phyloP scores from a whole-genome alignment of 2,797 vertebrate species.

The Alcedo atthis region DNA sequence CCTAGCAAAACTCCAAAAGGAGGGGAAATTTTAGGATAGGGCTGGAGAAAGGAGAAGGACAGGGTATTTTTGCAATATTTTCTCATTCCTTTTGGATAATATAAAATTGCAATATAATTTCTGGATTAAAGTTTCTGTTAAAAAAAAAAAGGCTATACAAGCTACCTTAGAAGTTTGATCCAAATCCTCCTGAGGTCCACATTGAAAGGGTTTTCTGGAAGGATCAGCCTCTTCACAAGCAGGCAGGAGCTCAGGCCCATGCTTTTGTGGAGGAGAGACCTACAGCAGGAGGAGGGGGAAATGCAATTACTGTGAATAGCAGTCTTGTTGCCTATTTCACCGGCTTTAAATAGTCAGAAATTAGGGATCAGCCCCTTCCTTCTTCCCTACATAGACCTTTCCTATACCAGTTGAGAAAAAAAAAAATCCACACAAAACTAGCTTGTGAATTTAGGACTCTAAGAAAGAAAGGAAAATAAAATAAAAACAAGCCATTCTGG shows the following conservation, averaged over 20 bases:
- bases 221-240: neutral
- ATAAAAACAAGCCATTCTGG: neutral
- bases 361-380: neutral
- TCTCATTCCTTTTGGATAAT: neutral
- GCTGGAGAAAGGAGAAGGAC: neutral
- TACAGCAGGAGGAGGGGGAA: neutral
- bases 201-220: neutral
- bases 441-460: neutral
- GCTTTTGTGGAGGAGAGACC: neutral
- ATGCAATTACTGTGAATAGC: neutral
- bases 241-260: neutral
- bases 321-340: neutral
- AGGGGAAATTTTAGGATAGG: neutral
- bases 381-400: neutral
- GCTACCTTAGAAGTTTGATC: neutral
- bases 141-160: neutral
- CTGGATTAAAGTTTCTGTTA: neutral
- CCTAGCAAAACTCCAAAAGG: neutral
- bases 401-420: neutral
- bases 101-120: neutral
- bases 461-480: neutral
- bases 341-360: neutral
- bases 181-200: neutral
- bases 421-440: neutral
- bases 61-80: neutral